These are phyloP conservation scores for Phenganax stokvisi DNA, from an alignment of 92 coral and sea anemone species.

Conservation along the genomic window DNA sequence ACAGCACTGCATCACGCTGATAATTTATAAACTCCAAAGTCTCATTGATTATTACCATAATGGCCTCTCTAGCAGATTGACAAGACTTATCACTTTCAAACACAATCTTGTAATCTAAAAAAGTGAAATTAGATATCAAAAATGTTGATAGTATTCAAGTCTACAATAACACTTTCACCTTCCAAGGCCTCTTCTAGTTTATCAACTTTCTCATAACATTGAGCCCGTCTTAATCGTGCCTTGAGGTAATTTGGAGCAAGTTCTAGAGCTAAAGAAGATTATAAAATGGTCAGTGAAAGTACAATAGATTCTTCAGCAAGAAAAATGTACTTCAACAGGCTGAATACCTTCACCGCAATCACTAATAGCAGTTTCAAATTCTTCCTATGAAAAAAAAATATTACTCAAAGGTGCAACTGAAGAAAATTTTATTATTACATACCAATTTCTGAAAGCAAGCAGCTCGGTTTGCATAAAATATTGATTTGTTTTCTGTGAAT, in stretches of 20 bases:
- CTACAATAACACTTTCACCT: constrained; percentile 42
- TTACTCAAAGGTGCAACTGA: background rate
- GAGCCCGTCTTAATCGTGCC: constrained; percentile 87
- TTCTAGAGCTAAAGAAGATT: constrained; percentile 60
- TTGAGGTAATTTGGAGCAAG: constrained; percentile 70
- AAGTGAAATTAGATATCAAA: background rate
- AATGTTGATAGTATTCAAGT: background rate
- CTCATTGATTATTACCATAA: constrained; percentile 56
- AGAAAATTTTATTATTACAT: constrained; percentile 5
- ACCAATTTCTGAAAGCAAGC: constrained; percentile 93
- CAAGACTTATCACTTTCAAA: constrained; percentile 80
- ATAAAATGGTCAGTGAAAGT: background rate
- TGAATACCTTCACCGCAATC: constrained; percentile 77
- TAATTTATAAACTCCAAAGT: too few species aligned
- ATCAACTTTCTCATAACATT: constrained; percentile 80
- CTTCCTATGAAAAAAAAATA: constrained; percentile 48
- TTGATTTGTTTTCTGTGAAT: constrained; percentile 66
- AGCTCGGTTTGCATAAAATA: constrained; percentile 90
- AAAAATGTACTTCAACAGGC: background rate
- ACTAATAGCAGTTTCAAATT: constrained; percentile 68
- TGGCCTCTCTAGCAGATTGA: constrained; percentile 82
- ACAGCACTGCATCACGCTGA: background rate
- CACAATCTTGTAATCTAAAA: constrained; percentile 80
- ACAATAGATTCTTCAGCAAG: background rate
- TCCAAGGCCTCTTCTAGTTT: constrained; percentile 84